These are phyloP conservation scores for Blastomussa wellsi DNA, from an alignment of 92 coral and sea anemone genomes.

Conservation along the genomic window DNA sequence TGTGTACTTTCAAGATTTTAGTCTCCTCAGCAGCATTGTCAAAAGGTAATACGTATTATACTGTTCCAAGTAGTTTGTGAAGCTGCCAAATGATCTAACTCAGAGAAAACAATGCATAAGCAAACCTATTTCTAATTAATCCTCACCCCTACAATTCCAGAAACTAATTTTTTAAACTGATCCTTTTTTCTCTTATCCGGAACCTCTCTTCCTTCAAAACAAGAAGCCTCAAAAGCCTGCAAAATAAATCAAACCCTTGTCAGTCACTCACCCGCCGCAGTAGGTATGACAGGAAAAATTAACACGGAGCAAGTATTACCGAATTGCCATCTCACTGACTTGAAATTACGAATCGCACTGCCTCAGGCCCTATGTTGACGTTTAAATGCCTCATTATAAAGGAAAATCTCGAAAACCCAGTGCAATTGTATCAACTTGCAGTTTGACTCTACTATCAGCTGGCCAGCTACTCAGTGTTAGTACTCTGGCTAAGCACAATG, in stretches of 20 bases:
- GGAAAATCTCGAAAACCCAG: not conserved
- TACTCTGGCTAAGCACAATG: too few relatives aligned
- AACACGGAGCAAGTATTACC: too few relatives aligned
- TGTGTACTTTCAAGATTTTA: too few relatives aligned
- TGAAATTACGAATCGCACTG: not conserved
- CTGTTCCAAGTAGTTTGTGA: too few relatives aligned
- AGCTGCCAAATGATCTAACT: not conserved
- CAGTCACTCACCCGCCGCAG: not conserved
- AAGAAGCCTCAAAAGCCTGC: slow-evolving; percentile 67
- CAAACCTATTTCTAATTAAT: not conserved
- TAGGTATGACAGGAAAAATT: too few relatives aligned
- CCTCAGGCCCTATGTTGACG: not conserved
- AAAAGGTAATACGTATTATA: not conserved
- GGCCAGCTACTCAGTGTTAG: too few relatives aligned
- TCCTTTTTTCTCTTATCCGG: slow-evolving; percentile 78
- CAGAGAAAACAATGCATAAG: not conserved
- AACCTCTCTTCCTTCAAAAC: slow-evolving; percentile 59
- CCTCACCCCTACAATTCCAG: slow-evolving; percentile 86
- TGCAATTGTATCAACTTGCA: not conserved
- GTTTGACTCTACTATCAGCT: too few relatives aligned
- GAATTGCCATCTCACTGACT: too few relatives aligned
- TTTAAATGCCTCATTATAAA: not conserved
- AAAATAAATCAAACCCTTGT: not conserved
- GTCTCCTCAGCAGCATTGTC: not conserved
- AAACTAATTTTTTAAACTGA: slow-evolving; percentile 71